phyloP scores from a whole-genome alignment of 2,888 invertebrate genomes.

The Bembecia ichneumoniformis region DNA sequence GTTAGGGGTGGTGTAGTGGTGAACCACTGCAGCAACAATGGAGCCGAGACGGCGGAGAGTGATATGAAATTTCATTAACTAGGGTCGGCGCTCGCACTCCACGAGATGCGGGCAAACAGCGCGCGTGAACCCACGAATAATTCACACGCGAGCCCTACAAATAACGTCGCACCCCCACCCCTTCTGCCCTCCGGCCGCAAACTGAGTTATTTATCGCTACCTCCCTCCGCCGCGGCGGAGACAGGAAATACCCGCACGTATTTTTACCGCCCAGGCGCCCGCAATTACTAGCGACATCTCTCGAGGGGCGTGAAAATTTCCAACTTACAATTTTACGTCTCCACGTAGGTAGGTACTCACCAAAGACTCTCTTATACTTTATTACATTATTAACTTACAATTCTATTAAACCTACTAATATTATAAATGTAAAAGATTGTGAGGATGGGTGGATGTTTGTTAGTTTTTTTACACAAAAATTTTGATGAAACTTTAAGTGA shows the following conservation, averaged over 20 bases:
- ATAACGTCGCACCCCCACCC: constrained; percentile 44
- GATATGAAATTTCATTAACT: constrained; percentile 71
- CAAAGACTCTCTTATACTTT: too few relatives aligned
- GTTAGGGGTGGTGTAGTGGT: constrained; percentile 9
- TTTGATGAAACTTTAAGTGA: too few relatives aligned
- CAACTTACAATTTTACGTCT: too few relatives aligned
- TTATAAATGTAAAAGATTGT: too few relatives aligned
- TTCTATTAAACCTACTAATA: too few relatives aligned
- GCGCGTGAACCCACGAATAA: constrained; percentile 72
- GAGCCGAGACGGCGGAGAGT: constrained; percentile 34
- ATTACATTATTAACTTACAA: too few relatives aligned
- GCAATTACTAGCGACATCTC: constrained; percentile 45
- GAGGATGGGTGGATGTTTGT: too few relatives aligned
- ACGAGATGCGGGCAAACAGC: constrained; percentile 60
- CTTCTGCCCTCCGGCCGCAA: constrained; percentile 32
- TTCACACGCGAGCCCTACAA: constrained; percentile 72
- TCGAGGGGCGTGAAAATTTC: constrained; percentile 29
- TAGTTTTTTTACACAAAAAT: too few relatives aligned
- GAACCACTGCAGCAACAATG: constrained; percentile 40
- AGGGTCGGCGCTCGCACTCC: constrained; percentile 49
- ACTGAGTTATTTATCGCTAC: constrained; percentile 69
- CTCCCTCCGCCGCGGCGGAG: constrained; percentile 36
- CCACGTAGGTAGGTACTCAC: too few relatives aligned
- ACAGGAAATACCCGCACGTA: constrained; percentile 67
- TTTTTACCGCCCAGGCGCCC: constrained; percentile 54